A percentile compares a stretch with the other conserved stretches of the same genome.
Conservation (phyloP, 2,113 vertebrate species). For the Chelonoidis abingdonii region DNA sequence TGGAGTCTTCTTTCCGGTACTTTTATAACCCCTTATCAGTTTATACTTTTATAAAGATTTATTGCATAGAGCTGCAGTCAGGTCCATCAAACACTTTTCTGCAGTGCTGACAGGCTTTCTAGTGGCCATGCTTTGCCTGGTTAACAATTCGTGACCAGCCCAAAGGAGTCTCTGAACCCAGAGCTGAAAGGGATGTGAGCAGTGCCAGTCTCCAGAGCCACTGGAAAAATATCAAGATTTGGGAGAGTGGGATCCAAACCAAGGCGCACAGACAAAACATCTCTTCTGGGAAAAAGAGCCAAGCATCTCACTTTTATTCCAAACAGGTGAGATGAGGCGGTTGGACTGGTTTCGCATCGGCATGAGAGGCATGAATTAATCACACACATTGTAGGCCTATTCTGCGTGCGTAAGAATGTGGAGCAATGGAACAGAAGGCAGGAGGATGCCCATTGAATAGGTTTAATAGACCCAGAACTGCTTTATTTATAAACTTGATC, state of each 20-base stretch:
- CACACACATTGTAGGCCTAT: accelerated
- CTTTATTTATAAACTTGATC: background rate
- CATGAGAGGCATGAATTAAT: background rate
- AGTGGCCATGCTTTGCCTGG: background rate
- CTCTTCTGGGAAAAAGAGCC: background rate
- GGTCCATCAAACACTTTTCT: background rate
- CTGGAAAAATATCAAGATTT: background rate
- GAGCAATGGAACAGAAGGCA: accelerated
- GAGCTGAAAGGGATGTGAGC: background rate
- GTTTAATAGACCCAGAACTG: background rate
- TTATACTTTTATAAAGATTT: no score
- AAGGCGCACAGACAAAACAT: background rate
- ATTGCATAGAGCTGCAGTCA: no score
- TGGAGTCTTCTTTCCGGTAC: no score
- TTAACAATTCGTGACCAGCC: background rate
- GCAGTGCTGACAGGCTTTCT: background rate
- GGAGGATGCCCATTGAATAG: background rate
- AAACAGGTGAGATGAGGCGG: background rate
- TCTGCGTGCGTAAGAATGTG: accelerated
- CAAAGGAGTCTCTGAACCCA: background rate
- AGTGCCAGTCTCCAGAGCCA: background rate
- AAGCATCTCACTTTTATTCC: background rate
- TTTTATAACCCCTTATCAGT: no score
- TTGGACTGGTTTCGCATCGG: background rate
- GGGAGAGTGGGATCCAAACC: background rate